A percentile compares a stretch with the other conserved stretches of the same genome.
phyloP scores from a whole-genome alignment of 2,888 invertebrate species.

The Megastigmus dorsalis region DNA sequence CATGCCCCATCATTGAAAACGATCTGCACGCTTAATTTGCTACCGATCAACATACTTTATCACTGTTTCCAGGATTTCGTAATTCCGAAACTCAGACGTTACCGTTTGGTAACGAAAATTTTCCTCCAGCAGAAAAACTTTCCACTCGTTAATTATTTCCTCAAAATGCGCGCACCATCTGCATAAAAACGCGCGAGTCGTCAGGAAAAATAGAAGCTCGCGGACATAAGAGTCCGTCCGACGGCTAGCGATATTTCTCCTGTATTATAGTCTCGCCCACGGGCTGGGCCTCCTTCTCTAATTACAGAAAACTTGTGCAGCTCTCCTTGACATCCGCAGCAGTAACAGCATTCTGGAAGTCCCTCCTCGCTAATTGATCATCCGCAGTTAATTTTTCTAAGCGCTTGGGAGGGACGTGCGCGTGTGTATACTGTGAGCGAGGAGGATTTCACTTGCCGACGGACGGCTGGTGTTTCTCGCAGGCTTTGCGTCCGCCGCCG shows the following conservation, averaged over 20 bases:
- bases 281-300: slow-evolving; percentile 61
- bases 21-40: no score
- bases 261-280: slow-evolving; percentile 56
- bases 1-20: no score
- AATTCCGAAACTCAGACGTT: no score
- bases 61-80: no score
- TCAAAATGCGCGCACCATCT: no score
- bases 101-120: no score
- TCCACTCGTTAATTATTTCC: no score
- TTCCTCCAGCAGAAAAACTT: no score
- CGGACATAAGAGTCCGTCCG: slow-evolving; percentile 9
- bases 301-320: slow-evolving; percentile 69
- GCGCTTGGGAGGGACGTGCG: slow-evolving; percentile 61
- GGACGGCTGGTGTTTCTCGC: slow-evolving; percentile 11
- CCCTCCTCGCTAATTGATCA: slow-evolving; percentile 67
- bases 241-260: slow-evolving; percentile 27
- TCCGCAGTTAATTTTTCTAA: slow-evolving; percentile 72
- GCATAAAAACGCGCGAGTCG: no score
- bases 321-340: slow-evolving; percentile 61
- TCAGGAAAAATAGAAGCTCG: no score
- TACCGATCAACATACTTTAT: no score
- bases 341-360: slow-evolving; percentile 64
- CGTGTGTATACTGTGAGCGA: no score
- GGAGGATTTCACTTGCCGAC: slow-evolving; percentile 16
- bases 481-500: slow-evolving; percentile 23